Percentiles rank a stretch among this genome's conserved stretches.
phyloP scores from a whole-genome alignment of 2,113 vertebrate genomes.

The Dicentrarchus labrax region DNA sequence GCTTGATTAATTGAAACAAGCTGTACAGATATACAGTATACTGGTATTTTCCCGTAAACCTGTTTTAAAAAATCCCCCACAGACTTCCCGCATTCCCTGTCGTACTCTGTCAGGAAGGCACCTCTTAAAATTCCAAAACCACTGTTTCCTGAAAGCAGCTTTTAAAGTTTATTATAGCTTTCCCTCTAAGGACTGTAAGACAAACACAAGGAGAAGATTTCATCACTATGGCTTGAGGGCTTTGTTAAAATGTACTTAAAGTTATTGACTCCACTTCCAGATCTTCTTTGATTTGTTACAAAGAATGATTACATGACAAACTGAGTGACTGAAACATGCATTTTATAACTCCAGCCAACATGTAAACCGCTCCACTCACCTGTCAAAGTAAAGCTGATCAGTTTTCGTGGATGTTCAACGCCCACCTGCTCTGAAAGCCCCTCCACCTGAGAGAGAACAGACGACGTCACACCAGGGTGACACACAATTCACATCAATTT shows the following conservation, averaged over 20 bases:
- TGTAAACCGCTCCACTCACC: constrained; percentile 81
- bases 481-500: background rate
- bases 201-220: constrained; percentile 9
- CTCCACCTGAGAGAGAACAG: constrained; percentile 86
- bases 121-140: constrained; percentile 2
- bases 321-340: background rate
- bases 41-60: no score
- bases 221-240: constrained; percentile 2
- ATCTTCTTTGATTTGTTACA: background rate
- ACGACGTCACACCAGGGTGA: background rate
- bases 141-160: constrained; percentile 9
- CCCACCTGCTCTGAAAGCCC: constrained; percentile 89
- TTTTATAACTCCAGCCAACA: background rate
- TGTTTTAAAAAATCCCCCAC: no score
- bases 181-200: background rate
- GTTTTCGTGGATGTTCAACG: constrained; percentile 91
- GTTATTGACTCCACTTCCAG: background rate
- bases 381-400: constrained; percentile 96
- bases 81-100: background rate
- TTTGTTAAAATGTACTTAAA: background rate
- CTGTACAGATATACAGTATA: no score
- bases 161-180: constrained; percentile 3
- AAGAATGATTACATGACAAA: background rate
- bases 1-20: no score
- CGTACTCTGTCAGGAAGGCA: background rate